Conservation (phyloP, 2,113 vertebrate genomes). For the Aegithalos caudatus region DNA sequence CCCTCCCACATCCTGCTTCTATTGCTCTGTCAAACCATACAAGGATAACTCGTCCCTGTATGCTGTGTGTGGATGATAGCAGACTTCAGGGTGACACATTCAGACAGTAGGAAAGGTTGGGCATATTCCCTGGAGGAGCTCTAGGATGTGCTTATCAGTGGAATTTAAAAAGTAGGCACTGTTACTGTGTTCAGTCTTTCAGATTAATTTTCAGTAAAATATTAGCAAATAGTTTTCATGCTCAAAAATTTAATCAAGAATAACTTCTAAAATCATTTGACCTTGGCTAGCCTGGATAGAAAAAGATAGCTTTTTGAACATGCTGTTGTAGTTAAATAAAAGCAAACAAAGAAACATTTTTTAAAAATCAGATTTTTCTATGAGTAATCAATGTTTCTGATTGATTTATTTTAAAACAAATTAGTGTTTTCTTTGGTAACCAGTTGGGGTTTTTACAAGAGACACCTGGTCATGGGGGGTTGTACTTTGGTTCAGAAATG, state of each 20-base stretch:
- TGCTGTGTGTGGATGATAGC: neutral
- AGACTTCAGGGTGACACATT: neutral
- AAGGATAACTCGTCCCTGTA: neutral
- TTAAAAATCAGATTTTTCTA: neutral
- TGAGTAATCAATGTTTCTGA: neutral
- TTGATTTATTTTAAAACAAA: neutral
- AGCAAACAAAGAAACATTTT: neutral
- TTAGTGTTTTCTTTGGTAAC: neutral
- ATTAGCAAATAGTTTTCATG: neutral
- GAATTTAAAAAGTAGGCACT: slow-evolving; percentile 31
- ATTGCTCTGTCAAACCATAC: neutral
- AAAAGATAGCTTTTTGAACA: neutral
- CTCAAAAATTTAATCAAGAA: neutral
- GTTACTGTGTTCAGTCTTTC: neutral
- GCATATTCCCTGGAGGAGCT: neutral
- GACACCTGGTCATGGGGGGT: neutral
- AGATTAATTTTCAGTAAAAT: neutral
- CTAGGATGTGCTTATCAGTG: neutral
- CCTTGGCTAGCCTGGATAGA: neutral
- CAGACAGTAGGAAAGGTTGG: slow-evolving; percentile 10
- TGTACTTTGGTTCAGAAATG: neutral
- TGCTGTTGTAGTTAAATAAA: neutral
- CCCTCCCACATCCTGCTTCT: slow-evolving; percentile 7
- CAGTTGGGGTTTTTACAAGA: neutral
- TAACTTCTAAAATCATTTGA: neutral